Evolutionary conservation across 2,113 vertebrate genomes (phyloP), one percentile per base, ranked within the genome.

Genomic region (Mohoua ochrocephala): DNA sequence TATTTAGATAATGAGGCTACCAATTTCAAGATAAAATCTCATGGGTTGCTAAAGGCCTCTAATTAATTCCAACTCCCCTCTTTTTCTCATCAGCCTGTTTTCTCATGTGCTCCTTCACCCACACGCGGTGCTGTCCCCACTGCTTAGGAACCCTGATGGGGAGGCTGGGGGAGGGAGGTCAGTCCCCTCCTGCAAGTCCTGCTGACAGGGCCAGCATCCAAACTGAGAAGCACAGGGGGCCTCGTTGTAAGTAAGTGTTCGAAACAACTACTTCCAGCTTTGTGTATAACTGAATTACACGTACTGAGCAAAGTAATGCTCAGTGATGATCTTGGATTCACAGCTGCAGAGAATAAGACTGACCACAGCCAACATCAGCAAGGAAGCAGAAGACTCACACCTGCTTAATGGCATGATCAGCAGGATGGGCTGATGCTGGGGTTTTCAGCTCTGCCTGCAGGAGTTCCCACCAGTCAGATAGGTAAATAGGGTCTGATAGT

Each of bases 81-180:
- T 81, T 12, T 14, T 33, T 37, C 57, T 78, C 64, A 69, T 54
- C 86, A 82, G 64, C 30, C 78, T 75, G 23, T 70, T 71, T 64
- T 35, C 22, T 64, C 24, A 24, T 39, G 60, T 69, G 75, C 33
- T 74, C 57, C 73, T 61, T 83, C 65, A 50, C 60, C 35, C 65
- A 76, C 84, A 73, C 0, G 0, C 1, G 1, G 9, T 33, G 54
- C 2, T 4, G 24, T 33, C 35, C 53, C 56, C 4, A 13, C 39
- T 87, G 65, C 49, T 79, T 33, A 63, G 39, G 85, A 78, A 73
- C 39, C 37, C 30, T 41, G 15, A n/a, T 4, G 2, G 41, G 67
- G 31, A 83, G 20, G 61, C 49, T 33, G 42, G 52, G 10, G 39
- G 11, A 65, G 24, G 37, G 60, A 76, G 39, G 19, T 33, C 21